Percentiles rank a stretch among this genome's conserved stretches.
phyloP scores from a whole-genome alignment of 2,113 vertebrate species.

The Zapus hudsonius region DNA sequence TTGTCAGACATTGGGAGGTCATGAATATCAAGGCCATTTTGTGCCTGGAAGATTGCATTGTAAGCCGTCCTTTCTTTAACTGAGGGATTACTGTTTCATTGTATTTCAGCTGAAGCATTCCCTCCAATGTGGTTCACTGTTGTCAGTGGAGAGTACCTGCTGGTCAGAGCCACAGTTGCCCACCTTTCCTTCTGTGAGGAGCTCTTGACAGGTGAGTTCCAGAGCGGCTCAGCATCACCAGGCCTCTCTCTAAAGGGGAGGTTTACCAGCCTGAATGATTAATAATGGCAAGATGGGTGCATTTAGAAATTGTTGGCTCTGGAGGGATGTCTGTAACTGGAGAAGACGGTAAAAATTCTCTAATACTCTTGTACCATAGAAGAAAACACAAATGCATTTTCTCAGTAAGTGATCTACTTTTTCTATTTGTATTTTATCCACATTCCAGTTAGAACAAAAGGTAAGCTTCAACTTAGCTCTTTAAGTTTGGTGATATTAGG shows the following conservation, averaged over 20 bases:
- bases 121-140: background rate
- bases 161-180: background rate
- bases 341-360: background rate
- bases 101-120: background rate
- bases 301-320: background rate
- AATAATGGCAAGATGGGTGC: background rate
- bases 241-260: background rate
- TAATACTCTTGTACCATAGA: background rate
- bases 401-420: background rate
- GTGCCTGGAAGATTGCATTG: too few species aligned
- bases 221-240: background rate
- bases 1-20: too few species aligned
- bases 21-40: too few species aligned
- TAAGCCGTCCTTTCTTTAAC: background rate
- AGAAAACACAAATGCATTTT: too few species aligned
- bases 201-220: background rate
- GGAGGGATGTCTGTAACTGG: background rate
- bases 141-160: background rate
- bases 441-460: background rate
- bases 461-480: background rate
- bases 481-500: background rate
- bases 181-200: background rate
- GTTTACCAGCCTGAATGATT: background rate
- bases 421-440: background rate
- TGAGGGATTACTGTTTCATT: constrained; percentile 2